Conservation (phyloP, 2,888 invertebrate species). For the Acanthosepion esculentum region DNA sequence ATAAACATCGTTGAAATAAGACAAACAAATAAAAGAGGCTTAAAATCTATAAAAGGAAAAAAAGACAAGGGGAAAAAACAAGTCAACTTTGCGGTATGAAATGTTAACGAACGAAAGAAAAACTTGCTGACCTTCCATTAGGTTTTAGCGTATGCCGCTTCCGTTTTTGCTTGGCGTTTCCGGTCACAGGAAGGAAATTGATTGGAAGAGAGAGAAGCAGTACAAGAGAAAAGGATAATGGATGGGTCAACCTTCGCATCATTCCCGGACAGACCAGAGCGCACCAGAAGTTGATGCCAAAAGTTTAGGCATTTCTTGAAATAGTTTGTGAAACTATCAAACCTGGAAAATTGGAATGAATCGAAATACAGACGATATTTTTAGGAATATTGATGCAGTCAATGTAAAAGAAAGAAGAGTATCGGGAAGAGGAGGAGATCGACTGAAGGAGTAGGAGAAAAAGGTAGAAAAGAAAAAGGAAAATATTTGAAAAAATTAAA, state of each 20-base stretch:
- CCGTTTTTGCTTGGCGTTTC: background rate
- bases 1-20: too few relatives aligned
- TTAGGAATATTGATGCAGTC: too few relatives aligned
- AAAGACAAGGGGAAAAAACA: background rate
- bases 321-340: background rate
- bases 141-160: background rate
- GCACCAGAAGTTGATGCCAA: background rate
- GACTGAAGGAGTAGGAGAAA: too few relatives aligned
- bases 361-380: background rate
- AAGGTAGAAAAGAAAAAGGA: too few relatives aligned
- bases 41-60: background rate
- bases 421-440: too few relatives aligned
- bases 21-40: too few relatives aligned
- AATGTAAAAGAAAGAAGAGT: too few relatives aligned
- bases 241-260: too few relatives aligned
- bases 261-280: background rate
- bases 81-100: background rate
- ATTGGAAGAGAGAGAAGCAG: background rate
- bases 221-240: background rate
- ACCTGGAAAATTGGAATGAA: too few relatives aligned
- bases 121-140: slow-evolving; percentile 11
- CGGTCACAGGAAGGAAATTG: slow-evolving; percentile 35
- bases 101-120: slow-evolving; percentile 13
- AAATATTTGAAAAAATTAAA: too few relatives aligned
- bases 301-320: background rate